Base-by-base conservation (phyloP, 64 coral and sea anemone species). In the Astreopora myriophthalma region DNA sequence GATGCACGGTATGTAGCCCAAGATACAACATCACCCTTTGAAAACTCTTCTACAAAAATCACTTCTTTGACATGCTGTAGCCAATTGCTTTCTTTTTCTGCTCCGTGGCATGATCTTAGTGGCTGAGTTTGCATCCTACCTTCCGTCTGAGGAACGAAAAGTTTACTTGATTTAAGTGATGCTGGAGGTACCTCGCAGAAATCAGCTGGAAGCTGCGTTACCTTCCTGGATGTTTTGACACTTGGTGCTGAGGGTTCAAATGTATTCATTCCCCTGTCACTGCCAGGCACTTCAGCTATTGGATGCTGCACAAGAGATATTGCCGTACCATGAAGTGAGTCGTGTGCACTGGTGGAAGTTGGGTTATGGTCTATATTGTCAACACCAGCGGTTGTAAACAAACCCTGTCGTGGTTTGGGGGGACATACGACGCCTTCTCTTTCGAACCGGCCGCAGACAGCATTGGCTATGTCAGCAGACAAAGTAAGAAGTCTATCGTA, bases 241-340 rank as follows among this genome's bases (percentile, higher is more conserved):
- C 40, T 87, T 68, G 20, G 76, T 78, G 1, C 29, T 27, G 34
- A 69, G 20, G 33, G 16, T 27, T 94, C 92, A 82, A 81, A 82
- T 14, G 75, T 74, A 76, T 86, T 31, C 6, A 80, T 68, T 58
- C 17, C 38, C 44, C 92, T 66, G 11, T 80, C 44, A 0, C 25
- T 0, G 4, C 92, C 85, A 73, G 92, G 11, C 1, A 60, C 65
- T n/a, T 87, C 17, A 39, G 9, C 62, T 6, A 74, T 88, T 14
- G 85, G 85, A 37, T 94, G 85, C 35, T 94, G 92, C 66, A 88
- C 85, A 17, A 94, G 26, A 63, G 92, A 94, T 58, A 88, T 94
- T 6, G 85, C 85, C 31, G 92, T 94, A 0, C 92, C 92, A 38
- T 94, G 92, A 87, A 72, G 89, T 28, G 85, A 68, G 35, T 84